Evolutionary conservation across 2,888 invertebrate species (phyloP), one percentile per base, ranked within the genome.

Genomic region (Xiphydria camelus): DNA sequence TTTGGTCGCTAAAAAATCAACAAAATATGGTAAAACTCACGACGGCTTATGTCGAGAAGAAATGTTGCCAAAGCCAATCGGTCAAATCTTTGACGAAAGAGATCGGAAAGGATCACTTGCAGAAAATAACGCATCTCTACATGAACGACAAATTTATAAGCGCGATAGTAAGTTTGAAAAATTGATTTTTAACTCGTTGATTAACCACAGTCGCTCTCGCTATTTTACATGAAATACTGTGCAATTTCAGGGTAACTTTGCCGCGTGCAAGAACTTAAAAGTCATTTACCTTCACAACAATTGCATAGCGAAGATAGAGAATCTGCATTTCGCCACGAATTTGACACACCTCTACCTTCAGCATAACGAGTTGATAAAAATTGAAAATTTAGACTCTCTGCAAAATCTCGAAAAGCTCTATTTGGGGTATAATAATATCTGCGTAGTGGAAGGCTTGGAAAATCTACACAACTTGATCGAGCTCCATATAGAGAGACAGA

Each of bases 281-380:
- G 85, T 86, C 15, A 72, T 85, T 12, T 94, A 87, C 76, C 80
- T 89, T 26, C 94, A 91, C 66, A 88, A 88, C 64, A 96, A 95
- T 70, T 82, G 82, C 58, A 85, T 96, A 54, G 74, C 80, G 1
- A 83, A 83, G 68, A 84, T 95, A 15, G 82, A 88, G 68, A 88
- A 90, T 61, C 66, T 94, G 4, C 78, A 84, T 36, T 72, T 77
- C 17, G 77, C 91, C 3, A 77, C 74, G 35, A 84, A 86, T 57
- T 73, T 91, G 29, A 85, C 84, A 1, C 83, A 88, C 56, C 76
- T 88, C 34, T 91, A 84, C 70, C 71, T 88, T 10, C 91, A 88
- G 75, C 89, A 87, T 77, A 92, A 92, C 67, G 84, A 84, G 67
- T 85, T 92, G 51, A 77, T 76, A 1, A 84, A 84, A 71, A 80